Base-by-base conservation (phyloP, 2,888 invertebrate genomes). In the Napeogenes sylphis region DNA sequence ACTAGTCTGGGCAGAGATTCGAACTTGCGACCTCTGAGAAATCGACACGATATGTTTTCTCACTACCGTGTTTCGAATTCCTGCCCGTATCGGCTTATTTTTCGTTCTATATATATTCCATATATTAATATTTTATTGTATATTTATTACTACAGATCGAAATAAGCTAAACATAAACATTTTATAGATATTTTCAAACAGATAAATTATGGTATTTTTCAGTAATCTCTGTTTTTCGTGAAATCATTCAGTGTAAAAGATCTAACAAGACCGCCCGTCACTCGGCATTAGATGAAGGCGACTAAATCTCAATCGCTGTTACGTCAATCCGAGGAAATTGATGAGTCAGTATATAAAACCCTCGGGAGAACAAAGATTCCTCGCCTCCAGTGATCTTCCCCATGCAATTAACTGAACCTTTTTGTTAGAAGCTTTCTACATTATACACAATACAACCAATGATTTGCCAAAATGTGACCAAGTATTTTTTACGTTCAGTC, bases 321-420 rank as follows among this genome's bases (percentile, higher is more conserved):
- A 72, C 80, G 81, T 82, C 83, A 84, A 83, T 84, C 83, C 75
- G 75, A 73, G 73, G 74, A 83, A 88, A 89, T 84, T 85, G 88
- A 89, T 90, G 90, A 88, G 86, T 88, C 85, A 85, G 82, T 57
- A 80, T 77, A 87, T 82, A 87, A 87, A 83, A 80, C 83, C 80
- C 79, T 77, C 77, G 82, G 81, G 85, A 85, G 88, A 89, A 90
- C 90, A 90, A 90, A 83, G 75, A 74, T 73, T 73, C 68, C 62
- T 72, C 79, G 78, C 80, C 84, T 85, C 85, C 87, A 84, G 75
- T 76, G 79, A 74, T 80, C 82, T 83, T 82, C 86, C 87, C 83
- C 75, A 78, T 75, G 84, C 89, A 89, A 90, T 90, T 90, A 89
- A 87, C 85, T 83, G 85, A 82, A 79, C 81, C 86, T 90, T 89